These are phyloP conservation scores for Willowsia nigromaculata DNA, from an alignment of 2,888 invertebrate species.

Conservation along the genomic window DNA sequence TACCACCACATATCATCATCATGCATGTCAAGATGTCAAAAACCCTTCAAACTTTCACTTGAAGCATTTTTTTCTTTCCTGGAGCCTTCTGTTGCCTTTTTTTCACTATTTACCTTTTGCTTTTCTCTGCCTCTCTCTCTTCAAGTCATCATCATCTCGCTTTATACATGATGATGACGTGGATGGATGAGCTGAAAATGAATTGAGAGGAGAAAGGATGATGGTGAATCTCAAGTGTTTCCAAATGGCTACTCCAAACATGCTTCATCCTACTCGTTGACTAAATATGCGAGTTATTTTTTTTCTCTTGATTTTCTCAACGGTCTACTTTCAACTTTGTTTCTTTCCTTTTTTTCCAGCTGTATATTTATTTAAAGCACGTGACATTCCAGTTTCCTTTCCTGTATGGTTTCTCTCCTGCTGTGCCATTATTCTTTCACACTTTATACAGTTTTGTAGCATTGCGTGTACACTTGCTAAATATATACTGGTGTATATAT, in stretches of 20 bases:
- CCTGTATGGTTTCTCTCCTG: not conserved
- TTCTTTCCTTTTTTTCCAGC: not conserved
- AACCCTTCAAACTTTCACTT: constrained; percentile 12
- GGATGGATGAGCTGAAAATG: constrained; percentile 44
- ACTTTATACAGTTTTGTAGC: not conserved
- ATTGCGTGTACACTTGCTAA: not conserved
- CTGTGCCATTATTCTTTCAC: not conserved
- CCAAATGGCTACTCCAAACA: not conserved
- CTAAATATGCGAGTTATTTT: too few species aligned
- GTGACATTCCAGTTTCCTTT: constrained; percentile 35
- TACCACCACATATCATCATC: constrained; percentile 1
- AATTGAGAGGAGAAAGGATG: not conserved
- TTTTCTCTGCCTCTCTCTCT: not conserved
- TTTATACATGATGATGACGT: not conserved
- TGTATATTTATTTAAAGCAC: constrained; percentile 30
- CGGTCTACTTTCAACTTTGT: not conserved
- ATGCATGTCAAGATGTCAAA: constrained; percentile 31
- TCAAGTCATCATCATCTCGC: not conserved
- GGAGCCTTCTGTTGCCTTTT: not conserved
- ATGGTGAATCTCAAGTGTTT: constrained; percentile 6
- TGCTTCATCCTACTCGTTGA: not conserved
- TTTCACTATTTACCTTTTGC: not conserved
- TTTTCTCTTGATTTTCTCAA: not conserved
- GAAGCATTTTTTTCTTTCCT: not conserved
- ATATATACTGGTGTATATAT: not conserved